Evolutionary conservation across 2,113 vertebrate species (phyloP).

Genomic region (Nicator chloris): DNA sequence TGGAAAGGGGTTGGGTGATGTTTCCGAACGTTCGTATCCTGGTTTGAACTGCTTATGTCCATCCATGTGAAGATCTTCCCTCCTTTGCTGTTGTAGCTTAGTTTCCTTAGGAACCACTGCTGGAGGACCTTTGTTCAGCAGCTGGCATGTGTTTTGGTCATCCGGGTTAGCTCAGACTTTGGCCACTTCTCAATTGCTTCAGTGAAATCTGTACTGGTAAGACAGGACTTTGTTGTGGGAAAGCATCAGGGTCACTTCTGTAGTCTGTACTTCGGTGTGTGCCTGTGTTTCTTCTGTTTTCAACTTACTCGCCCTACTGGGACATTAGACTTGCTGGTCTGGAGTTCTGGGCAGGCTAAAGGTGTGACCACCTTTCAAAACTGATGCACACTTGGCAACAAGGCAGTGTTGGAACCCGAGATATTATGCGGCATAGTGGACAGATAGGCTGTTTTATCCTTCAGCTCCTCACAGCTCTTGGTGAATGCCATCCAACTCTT

Average conservation of each 20-base stretch:
- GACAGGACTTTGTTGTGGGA: background rate
- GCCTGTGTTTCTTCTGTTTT: accelerated
- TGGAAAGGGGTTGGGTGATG: background rate
- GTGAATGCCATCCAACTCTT: background rate
- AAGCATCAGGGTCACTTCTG: background rate
- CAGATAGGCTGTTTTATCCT: background rate
- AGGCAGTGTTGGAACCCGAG: background rate
- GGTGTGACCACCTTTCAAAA: background rate
- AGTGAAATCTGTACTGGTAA: background rate
- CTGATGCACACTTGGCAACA: background rate
- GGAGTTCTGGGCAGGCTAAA: background rate
- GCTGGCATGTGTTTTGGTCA: background rate
- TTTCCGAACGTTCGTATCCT: background rate
- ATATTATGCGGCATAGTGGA: accelerated
- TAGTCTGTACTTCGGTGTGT: accelerated
- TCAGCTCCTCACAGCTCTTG: background rate
- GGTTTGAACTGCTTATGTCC: background rate
- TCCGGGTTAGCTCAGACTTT: background rate
- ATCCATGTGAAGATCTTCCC: background rate
- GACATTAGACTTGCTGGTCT: background rate
- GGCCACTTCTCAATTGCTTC: background rate
- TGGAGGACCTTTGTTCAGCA: background rate
- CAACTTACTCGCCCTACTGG: background rate
- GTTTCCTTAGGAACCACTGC: background rate
- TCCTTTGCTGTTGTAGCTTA: background rate